These are phyloP conservation scores for Galleria mellonella DNA, from an alignment of 1,140 invertebrate species.

Conservation along the genomic window DNA sequence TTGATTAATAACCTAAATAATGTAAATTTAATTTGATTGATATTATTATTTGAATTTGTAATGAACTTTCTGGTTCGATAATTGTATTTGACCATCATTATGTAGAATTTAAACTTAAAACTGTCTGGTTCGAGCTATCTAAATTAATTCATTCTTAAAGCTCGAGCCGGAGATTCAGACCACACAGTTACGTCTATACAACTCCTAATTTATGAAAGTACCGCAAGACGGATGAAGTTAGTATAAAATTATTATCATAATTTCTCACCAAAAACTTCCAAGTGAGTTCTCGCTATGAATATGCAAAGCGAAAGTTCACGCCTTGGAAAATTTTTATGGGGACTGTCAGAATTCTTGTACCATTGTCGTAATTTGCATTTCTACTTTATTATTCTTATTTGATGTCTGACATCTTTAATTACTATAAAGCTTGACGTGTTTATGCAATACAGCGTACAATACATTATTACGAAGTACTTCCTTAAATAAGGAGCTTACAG, in stretches of 20 bases:
- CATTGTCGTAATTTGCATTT: slow-evolving; percentile 59
- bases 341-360: slow-evolving; percentile 51
- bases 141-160: slow-evolving; percentile 23
- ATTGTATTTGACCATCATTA: too few species aligned
- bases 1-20: too few species aligned
- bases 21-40: too few species aligned
- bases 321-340: slow-evolving; percentile 63
- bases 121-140: slow-evolving; percentile 5
- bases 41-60: too few species aligned
- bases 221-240: slow-evolving; percentile 56
- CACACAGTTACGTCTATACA: slow-evolving; percentile 16
- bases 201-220: slow-evolving; percentile 36
- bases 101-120: not conserved
- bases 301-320: slow-evolving; percentile 64
- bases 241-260: slow-evolving; percentile 70
- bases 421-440: too few species aligned
- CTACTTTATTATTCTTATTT: slow-evolving; percentile 10
- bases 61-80: too few species aligned
- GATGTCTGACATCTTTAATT: not conserved
- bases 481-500: too few species aligned
- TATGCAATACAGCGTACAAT: too few species aligned
- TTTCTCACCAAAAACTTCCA: slow-evolving; percentile 68
- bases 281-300: slow-evolving; percentile 64
- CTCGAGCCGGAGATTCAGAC: slow-evolving; percentile 17
- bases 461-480: too few species aligned